Percentiles rank a stretch among this genome's conserved stretches.
Conservation (phyloP, 2,113 vertebrate species). For the Neodon shergylaensis region DNA sequence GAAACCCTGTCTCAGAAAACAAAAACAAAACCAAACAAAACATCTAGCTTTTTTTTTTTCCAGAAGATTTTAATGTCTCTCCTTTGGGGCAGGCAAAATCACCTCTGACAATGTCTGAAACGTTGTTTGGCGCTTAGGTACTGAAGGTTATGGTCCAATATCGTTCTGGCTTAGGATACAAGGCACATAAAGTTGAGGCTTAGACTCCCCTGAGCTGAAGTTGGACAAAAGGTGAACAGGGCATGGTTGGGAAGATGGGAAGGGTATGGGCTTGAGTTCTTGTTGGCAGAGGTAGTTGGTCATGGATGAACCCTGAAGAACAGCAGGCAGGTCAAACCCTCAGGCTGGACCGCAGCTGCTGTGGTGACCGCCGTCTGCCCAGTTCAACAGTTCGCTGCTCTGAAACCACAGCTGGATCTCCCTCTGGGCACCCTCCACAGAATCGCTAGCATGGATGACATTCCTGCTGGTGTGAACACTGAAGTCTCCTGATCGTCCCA, state of each 20-base stretch:
- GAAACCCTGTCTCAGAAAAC: neutral
- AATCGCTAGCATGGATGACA: slow-evolving; percentile 95
- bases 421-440: slow-evolving; percentile 89
- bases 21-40: neutral
- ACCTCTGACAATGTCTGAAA: neutral
- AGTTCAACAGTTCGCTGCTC: slow-evolving; percentile 89
- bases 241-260: neutral
- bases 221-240: neutral
- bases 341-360: slow-evolving; percentile 84
- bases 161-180: neutral
- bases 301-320: neutral
- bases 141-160: neutral
- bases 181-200: slow-evolving; percentile 48
- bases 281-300: slow-evolving; percentile 62
- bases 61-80: slow-evolving; percentile 68
- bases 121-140: slow-evolving; percentile 3
- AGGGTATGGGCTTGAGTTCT: neutral
- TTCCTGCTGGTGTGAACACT: slow-evolving; percentile 96
- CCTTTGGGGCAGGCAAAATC: neutral
- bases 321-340: neutral
- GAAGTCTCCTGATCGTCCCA: slow-evolving; percentile 94
- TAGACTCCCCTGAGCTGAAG: neutral
- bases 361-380: slow-evolving; percentile 87
- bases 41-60: neutral
- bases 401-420: slow-evolving; percentile 97